A percentile compares a stretch with the other conserved stretches of the same genome.
Evolutionary conservation across 2,888 invertebrate genomes (phyloP).

Genomic region (Malthinus seriepunctatus): DNA sequence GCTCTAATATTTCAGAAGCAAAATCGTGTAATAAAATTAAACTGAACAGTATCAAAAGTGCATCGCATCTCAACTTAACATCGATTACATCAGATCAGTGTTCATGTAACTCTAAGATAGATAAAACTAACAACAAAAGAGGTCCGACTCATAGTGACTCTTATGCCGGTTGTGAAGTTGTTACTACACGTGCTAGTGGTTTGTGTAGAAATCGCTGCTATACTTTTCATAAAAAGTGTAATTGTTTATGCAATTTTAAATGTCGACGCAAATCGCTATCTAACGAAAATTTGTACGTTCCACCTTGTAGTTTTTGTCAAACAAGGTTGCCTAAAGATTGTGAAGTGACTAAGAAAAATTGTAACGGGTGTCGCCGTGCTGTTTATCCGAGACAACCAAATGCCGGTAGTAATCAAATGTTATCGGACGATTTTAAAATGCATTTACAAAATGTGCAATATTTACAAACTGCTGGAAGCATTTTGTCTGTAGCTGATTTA

Average conservation of each 20-base stretch:
- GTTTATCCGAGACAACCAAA: constrained; percentile 53
- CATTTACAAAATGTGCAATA: constrained; percentile 75
- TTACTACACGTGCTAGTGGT: constrained; percentile 39
- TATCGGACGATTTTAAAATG: constrained; percentile 72
- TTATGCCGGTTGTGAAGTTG: constrained; percentile 51
- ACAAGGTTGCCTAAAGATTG: constrained; percentile 48
- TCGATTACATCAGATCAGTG: constrained; percentile 39
- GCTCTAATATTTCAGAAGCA: constrained; percentile 51
- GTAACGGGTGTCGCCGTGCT: constrained; percentile 46
- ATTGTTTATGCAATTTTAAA: constrained; percentile 39
- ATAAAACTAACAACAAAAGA: constrained; percentile 36
- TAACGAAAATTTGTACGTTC: constrained; percentile 62
- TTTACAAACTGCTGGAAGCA: constrained; percentile 70
- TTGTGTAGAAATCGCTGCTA: constrained; percentile 39
- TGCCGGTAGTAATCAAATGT: constrained; percentile 65
- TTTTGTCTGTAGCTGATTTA: constrained; percentile 64
- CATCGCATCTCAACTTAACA: constrained; percentile 53
- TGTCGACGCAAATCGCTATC: constrained; percentile 61
- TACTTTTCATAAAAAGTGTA: constrained; percentile 44
- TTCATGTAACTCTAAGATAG: constrained; percentile 36
- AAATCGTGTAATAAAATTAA: constrained; percentile 50
- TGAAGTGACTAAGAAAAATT: constrained; percentile 37
- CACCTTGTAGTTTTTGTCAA: constrained; percentile 55
- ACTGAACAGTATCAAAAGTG: constrained; percentile 60
- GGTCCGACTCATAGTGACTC: constrained; percentile 44